These are phyloP conservation scores for Salticus scenicus DNA, from an alignment of 2,888 invertebrate genomes.

Conservation along the genomic window DNA sequence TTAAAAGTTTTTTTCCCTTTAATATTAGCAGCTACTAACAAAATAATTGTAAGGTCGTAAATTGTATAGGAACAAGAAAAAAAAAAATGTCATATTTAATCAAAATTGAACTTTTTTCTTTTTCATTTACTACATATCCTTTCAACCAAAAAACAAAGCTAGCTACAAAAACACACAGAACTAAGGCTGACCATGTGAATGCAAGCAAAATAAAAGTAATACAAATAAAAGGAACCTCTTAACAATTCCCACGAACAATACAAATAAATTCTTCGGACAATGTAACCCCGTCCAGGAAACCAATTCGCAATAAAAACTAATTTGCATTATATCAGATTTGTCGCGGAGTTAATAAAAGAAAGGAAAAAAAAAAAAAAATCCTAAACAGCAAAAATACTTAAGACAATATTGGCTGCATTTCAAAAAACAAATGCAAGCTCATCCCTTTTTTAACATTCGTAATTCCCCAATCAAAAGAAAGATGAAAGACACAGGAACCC, in stretches of 20 bases:
- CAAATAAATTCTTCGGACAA: not conserved
- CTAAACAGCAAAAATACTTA: not conserved
- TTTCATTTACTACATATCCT: no score
- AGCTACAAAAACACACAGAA: no score
- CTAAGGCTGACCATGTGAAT: no score
- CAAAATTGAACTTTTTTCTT: no score
- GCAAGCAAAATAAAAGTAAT: no score
- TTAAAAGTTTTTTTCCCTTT: no score
- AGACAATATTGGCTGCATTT: slow-evolving; percentile 63
- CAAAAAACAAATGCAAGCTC: slow-evolving; percentile 36
- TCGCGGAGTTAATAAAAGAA: not conserved
- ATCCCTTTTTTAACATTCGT: not conserved
- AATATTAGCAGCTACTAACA: no score
- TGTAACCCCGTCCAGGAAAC: no score
- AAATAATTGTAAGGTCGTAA: no score
- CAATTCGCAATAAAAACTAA: not conserved
- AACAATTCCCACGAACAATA: not conserved
- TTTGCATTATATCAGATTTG: slow-evolving; percentile 11
- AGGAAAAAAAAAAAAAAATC: not conserved
- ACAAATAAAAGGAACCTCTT: not conserved
- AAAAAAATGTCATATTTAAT: no score
- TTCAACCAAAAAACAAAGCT: no score
- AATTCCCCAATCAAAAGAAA: not conserved
- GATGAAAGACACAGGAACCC: not conserved
- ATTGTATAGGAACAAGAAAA: no score